phyloP scores from a whole-genome alignment of 2,888 invertebrate genomes.

The Syrista parreyssii region DNA sequence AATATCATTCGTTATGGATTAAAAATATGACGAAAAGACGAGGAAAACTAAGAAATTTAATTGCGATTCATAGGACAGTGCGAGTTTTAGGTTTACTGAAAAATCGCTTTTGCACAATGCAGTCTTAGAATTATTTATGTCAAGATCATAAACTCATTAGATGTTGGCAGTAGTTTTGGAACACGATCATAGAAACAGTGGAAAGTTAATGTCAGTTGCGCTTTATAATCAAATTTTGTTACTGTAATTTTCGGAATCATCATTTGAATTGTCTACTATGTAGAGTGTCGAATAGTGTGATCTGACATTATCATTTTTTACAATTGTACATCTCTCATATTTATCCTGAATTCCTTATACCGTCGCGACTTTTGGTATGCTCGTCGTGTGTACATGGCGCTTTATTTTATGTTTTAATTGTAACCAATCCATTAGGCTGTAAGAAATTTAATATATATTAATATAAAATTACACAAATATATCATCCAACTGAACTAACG shows the following conservation, averaged over 20 bases:
- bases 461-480: conserved; percentile 41
- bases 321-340: conserved; percentile 23
- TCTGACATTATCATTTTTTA: conserved; percentile 26
- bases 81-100: background rate
- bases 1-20: too few relatives aligned
- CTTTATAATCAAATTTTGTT: background rate
- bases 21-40: background rate
- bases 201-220: background rate
- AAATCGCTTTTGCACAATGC: background rate
- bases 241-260: background rate
- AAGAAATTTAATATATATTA: conserved; percentile 59
- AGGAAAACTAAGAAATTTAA: background rate
- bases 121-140: background rate
- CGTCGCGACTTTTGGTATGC: background rate
- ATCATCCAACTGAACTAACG: conserved; percentile 40
- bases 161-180: background rate
- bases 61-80: background rate
- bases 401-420: conserved; percentile 34
- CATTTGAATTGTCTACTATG: background rate
- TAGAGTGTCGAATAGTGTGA: conserved; percentile 20
- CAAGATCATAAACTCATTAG: background rate
- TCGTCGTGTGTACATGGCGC: background rate
- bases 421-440: conserved; percentile 47
- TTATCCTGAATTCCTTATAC: conserved; percentile 10
- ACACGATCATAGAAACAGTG: background rate